These are phyloP conservation scores for Forbesichthys agassizii DNA, from an alignment of 2,113 vertebrate genomes.

Conservation along the genomic window DNA sequence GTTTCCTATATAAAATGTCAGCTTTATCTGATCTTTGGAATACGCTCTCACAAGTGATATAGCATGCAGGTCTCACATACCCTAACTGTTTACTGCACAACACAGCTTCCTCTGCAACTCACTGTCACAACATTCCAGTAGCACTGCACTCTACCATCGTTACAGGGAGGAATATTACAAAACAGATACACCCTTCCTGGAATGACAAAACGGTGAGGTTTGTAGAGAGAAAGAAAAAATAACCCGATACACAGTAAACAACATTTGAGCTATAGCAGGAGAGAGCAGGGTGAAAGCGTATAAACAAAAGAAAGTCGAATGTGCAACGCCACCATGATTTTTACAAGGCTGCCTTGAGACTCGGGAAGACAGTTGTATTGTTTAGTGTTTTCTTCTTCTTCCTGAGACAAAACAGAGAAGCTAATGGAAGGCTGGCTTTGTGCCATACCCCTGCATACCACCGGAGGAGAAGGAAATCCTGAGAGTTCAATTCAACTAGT, in stretches of 20 bases:
- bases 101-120: no score
- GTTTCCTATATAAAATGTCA: no score
- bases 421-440: not conserved
- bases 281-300: not conserved
- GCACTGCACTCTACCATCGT: not conserved
- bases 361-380: not conserved
- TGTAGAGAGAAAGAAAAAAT: not conserved
- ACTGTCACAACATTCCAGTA: no score
- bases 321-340: not conserved
- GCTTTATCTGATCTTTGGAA: no score
- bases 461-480: conserved; percentile 14
- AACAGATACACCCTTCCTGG: not conserved
- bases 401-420: no score
- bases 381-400: no score
- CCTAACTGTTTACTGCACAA: no score
- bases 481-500: conserved; percentile 27
- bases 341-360: not conserved
- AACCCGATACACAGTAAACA: not conserved
- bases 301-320: not conserved
- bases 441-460: not conserved
- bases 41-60: no score
- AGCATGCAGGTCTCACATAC: no score
- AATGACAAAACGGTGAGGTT: not conserved
- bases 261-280: not conserved
- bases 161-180: not conserved